These are phyloP conservation scores for Aurelia aurita DNA, from an alignment of 30 jellyfish, hydroid and myxozoan species.

Conservation along the genomic window DNA sequence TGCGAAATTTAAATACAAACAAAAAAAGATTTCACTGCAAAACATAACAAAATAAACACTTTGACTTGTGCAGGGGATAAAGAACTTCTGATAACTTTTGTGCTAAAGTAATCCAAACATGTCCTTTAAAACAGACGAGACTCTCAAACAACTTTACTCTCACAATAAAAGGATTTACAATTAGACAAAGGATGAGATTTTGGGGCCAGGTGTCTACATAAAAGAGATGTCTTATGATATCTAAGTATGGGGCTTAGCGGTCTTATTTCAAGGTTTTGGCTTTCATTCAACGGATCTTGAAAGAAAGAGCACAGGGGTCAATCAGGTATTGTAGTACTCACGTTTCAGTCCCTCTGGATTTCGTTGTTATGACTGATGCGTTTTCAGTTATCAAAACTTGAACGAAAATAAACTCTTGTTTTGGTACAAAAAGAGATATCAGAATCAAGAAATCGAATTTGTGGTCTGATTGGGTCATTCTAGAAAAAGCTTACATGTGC, in stretches of 20 bases:
- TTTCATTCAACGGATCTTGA: no score
- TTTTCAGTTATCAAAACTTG: no score
- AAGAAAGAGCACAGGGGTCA: no score
- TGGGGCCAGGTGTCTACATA: constrained; percentile 13
- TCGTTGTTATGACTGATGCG: no score
- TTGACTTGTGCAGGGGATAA: not conserved
- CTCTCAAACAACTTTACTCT: not conserved
- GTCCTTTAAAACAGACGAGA: not conserved
- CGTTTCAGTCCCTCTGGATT: no score
- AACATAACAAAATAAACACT: not conserved
- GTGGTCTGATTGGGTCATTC: no score
- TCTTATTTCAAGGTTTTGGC: no score
- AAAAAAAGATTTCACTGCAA: not conserved
- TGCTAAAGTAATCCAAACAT: not conserved
- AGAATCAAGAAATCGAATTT: no score
- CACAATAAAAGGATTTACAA: not conserved
- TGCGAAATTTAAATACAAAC: not conserved
- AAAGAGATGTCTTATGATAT: not conserved
- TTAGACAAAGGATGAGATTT: not conserved
- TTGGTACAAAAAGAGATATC: no score
- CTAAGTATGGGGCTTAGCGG: constrained; percentile 2
- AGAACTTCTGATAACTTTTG: not conserved
- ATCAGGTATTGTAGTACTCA: no score
- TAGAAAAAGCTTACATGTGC: no score
- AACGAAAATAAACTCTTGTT: no score